Evolutionary conservation across 1,140 invertebrate genomes (phyloP), one percentile per base, ranked within the genome.

Genomic region (Nephila pilipes): DNA sequence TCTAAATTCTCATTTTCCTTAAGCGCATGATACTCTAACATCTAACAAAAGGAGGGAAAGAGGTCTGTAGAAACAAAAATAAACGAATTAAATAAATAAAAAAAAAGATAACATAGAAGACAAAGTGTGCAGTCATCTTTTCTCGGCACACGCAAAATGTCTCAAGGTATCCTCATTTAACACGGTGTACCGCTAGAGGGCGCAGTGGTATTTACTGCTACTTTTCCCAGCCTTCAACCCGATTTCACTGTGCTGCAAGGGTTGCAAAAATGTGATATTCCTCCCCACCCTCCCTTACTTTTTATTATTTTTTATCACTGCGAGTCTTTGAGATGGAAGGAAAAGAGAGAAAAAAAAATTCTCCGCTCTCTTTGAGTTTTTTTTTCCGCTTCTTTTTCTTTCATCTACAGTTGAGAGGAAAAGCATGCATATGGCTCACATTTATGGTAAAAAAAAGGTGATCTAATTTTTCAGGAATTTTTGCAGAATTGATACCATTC

Each of bases 1-100:
- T 92, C 90, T 85, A 60, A 85, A 92, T 85, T 92, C 90, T 57
- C 83, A 92, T 92, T 92, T 92, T 92, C 60, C 79, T 85, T 85
- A 85, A 92, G 90, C 80, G 63, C 90, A 54, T 92, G 80, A 85
- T 85, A 92, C 90, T 92, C 60, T 22, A 22, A 29, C 60, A 69
- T 36, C 60, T n/a, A 55, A 92, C 80, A 69, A 85, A 85, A 92
- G 63, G 25, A 69, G 81, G 57, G 69, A 79, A 79, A 54, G n/a
- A 60, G 20, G 32, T 69, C 60, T 55, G 65, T 69, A 57, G n/a
- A 83, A 80, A 83, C 55, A 90, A 90, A 90, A 90, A 90, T 57
- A 90, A 90, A 63, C 65, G 55, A 80, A 90, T 80, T 12, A 89
- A 22, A 63, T 38, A 83, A 83, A 83, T 83, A 57, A 83, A 54